phyloP scores from a whole-genome alignment of 2,113 vertebrate species.

The western clawed frog (Xenopus tropicalis) region UCB_Xtro_10.0 CM004447.2:54158001-54158500 shows the following conservation, averaged over 20 bases:
- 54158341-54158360: slow-evolving; percentile 13
- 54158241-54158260: slow-evolving; percentile 17
- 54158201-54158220: slow-evolving; percentile 5
- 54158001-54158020: too few relatives aligned
- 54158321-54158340: slow-evolving; percentile 17
- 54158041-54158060: too few relatives aligned
- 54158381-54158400: background rate
- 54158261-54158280: slow-evolving; percentile 24
- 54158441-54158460: background rate
- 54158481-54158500: background rate
- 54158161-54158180: slow-evolving; percentile 15
- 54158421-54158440: too few relatives aligned
- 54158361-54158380: slow-evolving; percentile 21
- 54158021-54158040: too few relatives aligned
- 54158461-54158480: background rate
- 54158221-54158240: slow-evolving; percentile 11
- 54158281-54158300: slow-evolving; percentile 18
- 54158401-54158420: slow-evolving; percentile 1
- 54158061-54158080: too few relatives aligned
- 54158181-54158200: slow-evolving; percentile 11
- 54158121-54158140: too few relatives aligned
- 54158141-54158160: too few relatives aligned
- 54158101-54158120: too few relatives aligned
- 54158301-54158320: slow-evolving; percentile 14
- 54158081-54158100: too few relatives aligned